Evolutionary conservation across 2,797 vertebrate genomes (phyloP).

Genomic region (Molossus alvarezi): DNA sequence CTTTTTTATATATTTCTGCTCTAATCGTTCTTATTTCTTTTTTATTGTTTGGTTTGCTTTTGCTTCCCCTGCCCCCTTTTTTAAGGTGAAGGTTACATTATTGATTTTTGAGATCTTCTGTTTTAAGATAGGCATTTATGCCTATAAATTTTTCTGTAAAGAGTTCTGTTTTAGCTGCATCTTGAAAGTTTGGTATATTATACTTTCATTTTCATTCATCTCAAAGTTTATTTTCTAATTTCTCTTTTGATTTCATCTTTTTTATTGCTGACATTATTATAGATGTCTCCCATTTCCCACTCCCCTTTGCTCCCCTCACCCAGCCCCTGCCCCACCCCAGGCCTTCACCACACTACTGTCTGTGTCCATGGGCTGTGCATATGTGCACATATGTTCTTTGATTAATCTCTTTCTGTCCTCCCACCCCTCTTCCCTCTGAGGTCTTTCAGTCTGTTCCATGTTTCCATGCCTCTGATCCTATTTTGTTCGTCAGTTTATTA

Average conservation of each 20-base stretch:
- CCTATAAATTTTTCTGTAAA: not conserved
- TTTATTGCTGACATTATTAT: too few species aligned
- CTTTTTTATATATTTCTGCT: not conserved
- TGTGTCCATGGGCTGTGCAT: too few species aligned
- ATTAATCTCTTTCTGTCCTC: too few species aligned
- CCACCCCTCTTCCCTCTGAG: too few species aligned
- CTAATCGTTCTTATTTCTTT: not conserved
- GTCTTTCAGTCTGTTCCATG: too few species aligned
- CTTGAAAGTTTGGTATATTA: not conserved
- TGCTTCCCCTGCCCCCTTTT: not conserved
- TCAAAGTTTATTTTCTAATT: not conserved
- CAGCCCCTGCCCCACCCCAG: too few species aligned
- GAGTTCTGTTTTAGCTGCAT: not conserved
- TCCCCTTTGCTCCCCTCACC: too few species aligned
- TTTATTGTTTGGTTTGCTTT: not conserved
- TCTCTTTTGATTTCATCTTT: not conserved
- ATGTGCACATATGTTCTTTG: too few species aligned
- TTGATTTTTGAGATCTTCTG: not conserved
- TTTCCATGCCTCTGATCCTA: too few species aligned
- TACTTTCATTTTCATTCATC: not conserved
- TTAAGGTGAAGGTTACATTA: not conserved
- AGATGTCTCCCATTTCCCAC: too few species aligned
- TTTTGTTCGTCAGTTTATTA: too few species aligned
- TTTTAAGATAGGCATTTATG: not conserved
- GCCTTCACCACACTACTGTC: too few species aligned